Percentiles rank a stretch among this genome's conserved stretches.
Evolutionary conservation across 2,797 vertebrate genomes (phyloP).

Genomic region (Leucoraja ocellata): DNA sequence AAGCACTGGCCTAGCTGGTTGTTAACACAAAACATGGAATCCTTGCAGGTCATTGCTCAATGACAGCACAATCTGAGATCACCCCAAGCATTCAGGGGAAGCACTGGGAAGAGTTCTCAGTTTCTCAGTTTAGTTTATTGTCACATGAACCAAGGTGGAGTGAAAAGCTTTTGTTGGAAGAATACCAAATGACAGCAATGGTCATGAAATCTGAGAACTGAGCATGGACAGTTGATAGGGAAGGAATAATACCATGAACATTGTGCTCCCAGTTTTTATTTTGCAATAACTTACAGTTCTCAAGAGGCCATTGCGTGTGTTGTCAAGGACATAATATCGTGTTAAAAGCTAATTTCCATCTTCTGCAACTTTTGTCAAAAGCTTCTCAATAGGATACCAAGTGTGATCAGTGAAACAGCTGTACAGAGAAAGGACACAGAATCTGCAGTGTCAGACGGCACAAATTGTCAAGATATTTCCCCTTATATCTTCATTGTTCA

Average conservation of each 20-base stretch:
- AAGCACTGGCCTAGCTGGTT: background rate
- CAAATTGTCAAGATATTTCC: background rate
- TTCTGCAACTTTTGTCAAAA: background rate
- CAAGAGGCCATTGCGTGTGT: background rate
- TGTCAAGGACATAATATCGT: background rate
- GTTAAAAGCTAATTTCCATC: background rate
- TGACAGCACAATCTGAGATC: background rate
- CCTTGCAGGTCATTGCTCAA: background rate
- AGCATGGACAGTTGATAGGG: background rate
- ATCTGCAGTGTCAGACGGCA: background rate
- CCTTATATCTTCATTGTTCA: background rate
- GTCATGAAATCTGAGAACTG: background rate
- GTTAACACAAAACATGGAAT: background rate
- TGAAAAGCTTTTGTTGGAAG: background rate
- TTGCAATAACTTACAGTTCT: background rate
- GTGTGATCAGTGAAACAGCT: background rate
- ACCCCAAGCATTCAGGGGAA: no score
- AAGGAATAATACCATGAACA: background rate
- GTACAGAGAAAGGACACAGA: background rate
- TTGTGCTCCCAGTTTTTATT: background rate
- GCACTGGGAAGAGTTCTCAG: background rate
- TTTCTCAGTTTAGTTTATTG: no score
- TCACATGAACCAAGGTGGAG: no score
- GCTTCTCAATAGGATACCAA: background rate
- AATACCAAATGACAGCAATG: background rate